Conservation (phyloP, 2,113 vertebrate genomes). For the Arothron firmamentum region DNA sequence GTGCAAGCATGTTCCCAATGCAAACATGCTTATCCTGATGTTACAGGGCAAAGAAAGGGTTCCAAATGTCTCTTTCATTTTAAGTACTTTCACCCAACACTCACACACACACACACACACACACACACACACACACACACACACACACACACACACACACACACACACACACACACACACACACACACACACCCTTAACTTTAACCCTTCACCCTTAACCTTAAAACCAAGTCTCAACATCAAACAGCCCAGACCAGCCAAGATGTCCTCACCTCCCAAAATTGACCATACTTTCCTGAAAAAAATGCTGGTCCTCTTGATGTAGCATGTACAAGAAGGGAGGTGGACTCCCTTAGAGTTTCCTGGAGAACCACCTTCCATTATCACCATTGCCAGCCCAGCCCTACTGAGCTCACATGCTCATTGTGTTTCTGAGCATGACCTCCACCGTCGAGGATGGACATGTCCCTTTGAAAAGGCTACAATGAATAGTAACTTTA, state of each 20-base stretch:
- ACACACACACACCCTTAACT: no score
- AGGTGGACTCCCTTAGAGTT: slow-evolving; percentile 76
- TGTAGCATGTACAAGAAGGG: slow-evolving; percentile 44
- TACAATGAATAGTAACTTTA: no score
- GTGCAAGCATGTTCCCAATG: slow-evolving; percentile 45
- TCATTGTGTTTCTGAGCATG: slow-evolving; percentile 1
- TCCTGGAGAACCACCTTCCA: slow-evolving; percentile 79
- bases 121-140: no score
- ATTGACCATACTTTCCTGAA: no score
- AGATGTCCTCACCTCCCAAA: no score
- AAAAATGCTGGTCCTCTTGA: no score
- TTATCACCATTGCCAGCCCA: slow-evolving; percentile 62
- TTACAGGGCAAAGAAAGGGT: slow-evolving; percentile 68
- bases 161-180: no score
- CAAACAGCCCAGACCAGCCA: no score
- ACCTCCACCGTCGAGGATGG: slow-evolving; percentile 14
- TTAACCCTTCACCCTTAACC: no score
- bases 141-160: no score
- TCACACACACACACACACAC: background rate
- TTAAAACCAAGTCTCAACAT: no score
- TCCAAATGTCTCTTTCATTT: slow-evolving; percentile 66
- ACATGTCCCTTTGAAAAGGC: background rate
- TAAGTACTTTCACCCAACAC: slow-evolving; percentile 49
- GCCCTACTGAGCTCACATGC: slow-evolving; percentile 36
- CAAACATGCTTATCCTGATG: slow-evolving; percentile 73